Evolutionary conservation across 2,888 invertebrate species (phyloP), one percentile per base, ranked within the genome.

Genomic region (Zonitis immaculata): DNA sequence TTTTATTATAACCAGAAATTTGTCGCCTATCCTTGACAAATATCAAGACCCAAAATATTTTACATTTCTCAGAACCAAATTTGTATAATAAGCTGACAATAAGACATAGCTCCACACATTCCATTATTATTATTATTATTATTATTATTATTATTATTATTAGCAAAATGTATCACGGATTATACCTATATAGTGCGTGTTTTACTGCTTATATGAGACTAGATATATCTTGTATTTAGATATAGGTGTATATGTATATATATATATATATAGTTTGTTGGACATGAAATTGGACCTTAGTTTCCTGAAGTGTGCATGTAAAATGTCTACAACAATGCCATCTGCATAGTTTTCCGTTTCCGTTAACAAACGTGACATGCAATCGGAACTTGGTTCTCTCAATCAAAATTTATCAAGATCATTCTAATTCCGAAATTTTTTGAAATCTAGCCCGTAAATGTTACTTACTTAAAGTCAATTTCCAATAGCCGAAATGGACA

Each of bases 381-480:
- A 70, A 76, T 75, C 74, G 76, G 74, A 75, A 75, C 74, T 71
- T 61, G 71, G 68, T 70, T 70, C 74, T 73, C 73, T 75, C 71
- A 73, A 74, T 76, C 74, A n/a, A 75, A 74, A 74, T 73, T 75
- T 75, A 76, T 76, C 75, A 73, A 71, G 73, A 73, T 74, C 69
- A 66, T 66, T 68, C 62, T 62, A 63, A 60, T 62, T 52, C 60
- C 55, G 61, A n/a, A n/a, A n/a, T n/a, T 58, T 49, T 54, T 62
- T 16, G 67, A 65, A 71, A 66, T 64, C 58, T 69, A 61, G 62
- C 58, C 72, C 67, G 61, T 72, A 72, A 66, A 54, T 62, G 50
- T 59, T 52, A 53, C 52, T 54, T 54, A 52, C 62, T 52, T 67
- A 66, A 61, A 64, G 66, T 54, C 62, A 60, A 59, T 56, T 47